A percentile compares a stretch with the other conserved stretches of the same genome.
These are phyloP conservation scores for Sinohyriopsis cumingii DNA, from an alignment of 2,888 invertebrate genomes.

Conservation along the genomic window DNA sequence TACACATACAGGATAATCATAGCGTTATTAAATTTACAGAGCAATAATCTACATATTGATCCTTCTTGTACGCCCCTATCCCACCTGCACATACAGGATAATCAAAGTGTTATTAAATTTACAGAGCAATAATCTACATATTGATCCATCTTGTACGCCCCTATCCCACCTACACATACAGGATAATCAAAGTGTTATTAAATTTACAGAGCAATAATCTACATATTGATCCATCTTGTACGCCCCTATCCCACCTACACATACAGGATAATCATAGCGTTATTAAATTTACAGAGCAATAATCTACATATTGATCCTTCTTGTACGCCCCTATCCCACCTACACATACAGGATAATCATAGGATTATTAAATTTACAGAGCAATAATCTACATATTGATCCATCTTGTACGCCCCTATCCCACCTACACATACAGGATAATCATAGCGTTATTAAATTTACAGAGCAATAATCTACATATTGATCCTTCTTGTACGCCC, in stretches of 20 bases:
- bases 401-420: slow-evolving; percentile 76
- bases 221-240: slow-evolving; percentile 71
- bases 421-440: too few relatives aligned
- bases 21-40: too few relatives aligned
- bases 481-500: slow-evolving; percentile 70
- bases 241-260: slow-evolving; percentile 79
- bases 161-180: slow-evolving; percentile 81
- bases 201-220: too few relatives aligned
- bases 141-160: slow-evolving; percentile 70
- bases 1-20: too few relatives aligned
- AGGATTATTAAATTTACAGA: too few relatives aligned
- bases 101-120: too few relatives aligned
- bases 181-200: too few relatives aligned
- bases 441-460: too few relatives aligned
- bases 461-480: slow-evolving; percentile 62
- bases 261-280: too few relatives aligned
- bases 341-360: too few relatives aligned
- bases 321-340: slow-evolving; percentile 78
- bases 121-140: slow-evolving; percentile 62
- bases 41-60: slow-evolving; percentile 65
- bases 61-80: slow-evolving; percentile 76
- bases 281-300: too few relatives aligned
- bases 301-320: slow-evolving; percentile 68
- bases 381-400: slow-evolving; percentile 65
- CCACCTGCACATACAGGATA: slow-evolving; percentile 73